A percentile compares a stretch with the other conserved stretches of the same genome.
Conservation (phyloP, 2,113 vertebrate species). For the Rhinopomastus cyanomelas region DNA sequence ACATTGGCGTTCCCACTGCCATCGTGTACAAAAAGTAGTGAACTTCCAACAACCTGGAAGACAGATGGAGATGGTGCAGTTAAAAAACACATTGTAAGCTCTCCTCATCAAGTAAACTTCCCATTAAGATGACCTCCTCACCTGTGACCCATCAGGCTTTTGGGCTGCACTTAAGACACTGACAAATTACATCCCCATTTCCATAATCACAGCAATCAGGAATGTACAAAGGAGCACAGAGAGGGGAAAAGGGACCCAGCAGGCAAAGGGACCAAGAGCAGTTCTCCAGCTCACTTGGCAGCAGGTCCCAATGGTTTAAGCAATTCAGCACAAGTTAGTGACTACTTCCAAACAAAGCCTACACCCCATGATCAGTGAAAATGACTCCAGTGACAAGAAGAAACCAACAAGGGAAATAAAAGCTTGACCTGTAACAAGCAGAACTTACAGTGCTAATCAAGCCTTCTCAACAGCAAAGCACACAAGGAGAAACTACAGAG, state of each 20-base stretch:
- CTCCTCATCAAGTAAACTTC: neutral
- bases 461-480: neutral
- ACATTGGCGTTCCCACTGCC: constrained; percentile 86
- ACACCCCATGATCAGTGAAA: neutral
- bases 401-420: neutral
- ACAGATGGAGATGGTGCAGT: neutral
- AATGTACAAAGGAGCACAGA: neutral
- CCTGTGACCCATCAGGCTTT: neutral
- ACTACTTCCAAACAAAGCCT: neutral
- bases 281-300: neutral
- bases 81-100: neutral
- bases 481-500: neutral
- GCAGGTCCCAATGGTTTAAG: neutral
- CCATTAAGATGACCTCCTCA: neutral
- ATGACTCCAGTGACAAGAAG: neutral
- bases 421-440: neutral
- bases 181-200: neutral
- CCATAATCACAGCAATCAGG: neutral
- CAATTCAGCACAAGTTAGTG: neutral
- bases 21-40: constrained; percentile 96
- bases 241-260: neutral
- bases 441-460: neutral
- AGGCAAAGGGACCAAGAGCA: neutral
- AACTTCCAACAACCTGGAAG: constrained; percentile 94
- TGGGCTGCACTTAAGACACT: neutral